Conservation (phyloP, 1,140 invertebrate genomes). For the Dendrolimus kikuchii region DNA sequence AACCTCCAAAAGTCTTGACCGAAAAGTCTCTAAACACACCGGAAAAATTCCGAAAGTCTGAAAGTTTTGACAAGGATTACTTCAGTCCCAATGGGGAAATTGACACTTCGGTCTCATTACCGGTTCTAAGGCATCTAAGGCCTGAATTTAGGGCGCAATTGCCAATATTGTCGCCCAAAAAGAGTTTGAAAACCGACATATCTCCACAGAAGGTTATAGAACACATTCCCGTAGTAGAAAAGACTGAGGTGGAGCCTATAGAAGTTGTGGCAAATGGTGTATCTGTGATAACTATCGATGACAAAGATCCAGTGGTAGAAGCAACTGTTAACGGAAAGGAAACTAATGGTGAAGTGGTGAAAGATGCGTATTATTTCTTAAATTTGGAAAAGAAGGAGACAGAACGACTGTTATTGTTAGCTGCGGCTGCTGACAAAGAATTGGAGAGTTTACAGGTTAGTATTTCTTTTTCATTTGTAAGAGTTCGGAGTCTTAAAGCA, state of each 20-base stretch:
- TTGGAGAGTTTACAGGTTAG: slow-evolving; percentile 71
- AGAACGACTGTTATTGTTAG: slow-evolving; percentile 77
- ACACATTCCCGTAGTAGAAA: slow-evolving; percentile 44
- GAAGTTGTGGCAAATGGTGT: slow-evolving; percentile 51
- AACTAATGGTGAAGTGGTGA: slow-evolving; percentile 42
- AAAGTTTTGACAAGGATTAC: slow-evolving; percentile 44
- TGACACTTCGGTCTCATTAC: slow-evolving; percentile 69
- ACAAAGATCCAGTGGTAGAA: slow-evolving; percentile 29
- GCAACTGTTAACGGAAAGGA: slow-evolving; percentile 30
- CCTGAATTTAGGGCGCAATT: slow-evolving; percentile 90
- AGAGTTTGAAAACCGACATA: slow-evolving; percentile 47
- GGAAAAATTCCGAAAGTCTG: slow-evolving; percentile 34
- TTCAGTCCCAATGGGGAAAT: slow-evolving; percentile 46
- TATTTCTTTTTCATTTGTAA: background rate
- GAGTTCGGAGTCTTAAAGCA: too few relatives aligned
- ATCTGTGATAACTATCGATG: slow-evolving; percentile 62
- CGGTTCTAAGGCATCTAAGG: slow-evolving; percentile 84
- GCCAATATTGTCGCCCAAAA: slow-evolving; percentile 78
- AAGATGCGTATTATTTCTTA: slow-evolving; percentile 84
- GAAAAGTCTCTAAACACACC: slow-evolving; percentile 60
- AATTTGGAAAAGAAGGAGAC: slow-evolving; percentile 83
- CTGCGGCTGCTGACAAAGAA: slow-evolving; percentile 79
- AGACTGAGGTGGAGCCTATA: slow-evolving; percentile 43
- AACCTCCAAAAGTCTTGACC: slow-evolving; percentile 48
- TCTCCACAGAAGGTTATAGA: slow-evolving; percentile 43